These are phyloP conservation scores for Laupala kohalensis DNA, from an alignment of 1,140 invertebrate genomes.

Conservation along the genomic window DNA sequence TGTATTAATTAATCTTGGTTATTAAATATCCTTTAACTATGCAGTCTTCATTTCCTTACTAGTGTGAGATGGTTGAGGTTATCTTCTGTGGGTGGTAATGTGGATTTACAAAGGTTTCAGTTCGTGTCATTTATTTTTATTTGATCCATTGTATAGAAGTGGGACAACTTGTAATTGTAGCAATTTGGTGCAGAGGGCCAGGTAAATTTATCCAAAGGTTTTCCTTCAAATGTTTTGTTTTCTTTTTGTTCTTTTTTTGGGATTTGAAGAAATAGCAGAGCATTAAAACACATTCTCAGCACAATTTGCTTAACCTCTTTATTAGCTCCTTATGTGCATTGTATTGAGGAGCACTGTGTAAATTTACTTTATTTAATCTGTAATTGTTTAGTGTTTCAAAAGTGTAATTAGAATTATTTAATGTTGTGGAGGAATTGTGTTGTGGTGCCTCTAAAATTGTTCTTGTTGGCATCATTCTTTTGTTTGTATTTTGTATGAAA, in stretches of 20 bases:
- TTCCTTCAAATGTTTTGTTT: background rate
- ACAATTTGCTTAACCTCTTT: too few relatives aligned
- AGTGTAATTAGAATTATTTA: background rate
- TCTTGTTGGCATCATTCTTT: too few relatives aligned
- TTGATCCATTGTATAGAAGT: background rate
- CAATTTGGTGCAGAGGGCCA: background rate
- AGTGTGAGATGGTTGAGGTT: background rate
- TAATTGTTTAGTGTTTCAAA: background rate
- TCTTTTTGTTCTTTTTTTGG: background rate
- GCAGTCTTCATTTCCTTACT: background rate
- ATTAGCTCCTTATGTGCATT: too few relatives aligned
- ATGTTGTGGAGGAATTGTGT: too few relatives aligned
- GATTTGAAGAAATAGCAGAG: background rate
- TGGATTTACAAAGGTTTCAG: background rate
- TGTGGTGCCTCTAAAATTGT: too few relatives aligned
- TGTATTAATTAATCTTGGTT: background rate
- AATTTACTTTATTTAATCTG: background rate
- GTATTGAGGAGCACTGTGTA: background rate
- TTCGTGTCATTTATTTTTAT: background rate
- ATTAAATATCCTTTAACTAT: background rate
- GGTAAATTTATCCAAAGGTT: background rate
- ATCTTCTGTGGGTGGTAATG: too few relatives aligned
- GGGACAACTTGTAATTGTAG: background rate
- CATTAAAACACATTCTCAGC: background rate
- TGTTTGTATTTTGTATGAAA: background rate